Conservation (phyloP, 1,140 invertebrate genomes). For the Yoshiicerus persimilis region DNA sequence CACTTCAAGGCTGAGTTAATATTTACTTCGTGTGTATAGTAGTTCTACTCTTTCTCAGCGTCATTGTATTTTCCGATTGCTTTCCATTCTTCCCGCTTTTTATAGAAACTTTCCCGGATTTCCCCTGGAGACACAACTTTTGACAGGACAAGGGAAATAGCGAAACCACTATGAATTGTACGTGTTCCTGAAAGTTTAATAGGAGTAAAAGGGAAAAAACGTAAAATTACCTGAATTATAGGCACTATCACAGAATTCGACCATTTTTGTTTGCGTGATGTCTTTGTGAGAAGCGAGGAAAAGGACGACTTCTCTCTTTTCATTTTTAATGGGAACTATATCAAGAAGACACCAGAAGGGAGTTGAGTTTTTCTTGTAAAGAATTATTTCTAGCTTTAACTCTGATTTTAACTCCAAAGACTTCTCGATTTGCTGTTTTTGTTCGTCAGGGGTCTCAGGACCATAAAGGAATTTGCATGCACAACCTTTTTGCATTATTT, state of each 20-base stretch:
- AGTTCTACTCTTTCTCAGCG: no score
- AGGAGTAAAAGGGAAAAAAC: background rate
- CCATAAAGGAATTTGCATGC: conserved; percentile 95
- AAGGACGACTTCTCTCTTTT: conserved; percentile 93
- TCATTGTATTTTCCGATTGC: no score
- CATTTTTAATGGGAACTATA: conserved; percentile 98
- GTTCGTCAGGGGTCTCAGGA: conserved; percentile 82
- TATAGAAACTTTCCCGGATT: no score
- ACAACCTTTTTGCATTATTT: conserved; percentile 96
- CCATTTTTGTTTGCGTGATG: conserved; percentile 87
- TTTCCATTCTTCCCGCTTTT: no score
- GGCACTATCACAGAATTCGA: conserved; percentile 69
- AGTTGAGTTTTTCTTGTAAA: conserved; percentile 90
- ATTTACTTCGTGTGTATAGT: no score
- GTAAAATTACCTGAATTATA: conserved; percentile 44
- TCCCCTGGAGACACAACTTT: no score
- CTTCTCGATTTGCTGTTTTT: conserved; percentile 83
- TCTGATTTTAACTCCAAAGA: conserved; percentile 86
- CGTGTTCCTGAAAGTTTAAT: no score
- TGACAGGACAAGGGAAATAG: no score
- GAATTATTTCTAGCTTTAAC: conserved; percentile 88
- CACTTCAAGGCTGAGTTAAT: no score
- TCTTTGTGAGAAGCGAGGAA: conserved; percentile 96
- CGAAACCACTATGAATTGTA: no score
- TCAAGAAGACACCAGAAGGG: conserved; percentile 95